Conservation (phyloP, 1,140 invertebrate genomes). For the Heliconius eleuchia region DNA sequence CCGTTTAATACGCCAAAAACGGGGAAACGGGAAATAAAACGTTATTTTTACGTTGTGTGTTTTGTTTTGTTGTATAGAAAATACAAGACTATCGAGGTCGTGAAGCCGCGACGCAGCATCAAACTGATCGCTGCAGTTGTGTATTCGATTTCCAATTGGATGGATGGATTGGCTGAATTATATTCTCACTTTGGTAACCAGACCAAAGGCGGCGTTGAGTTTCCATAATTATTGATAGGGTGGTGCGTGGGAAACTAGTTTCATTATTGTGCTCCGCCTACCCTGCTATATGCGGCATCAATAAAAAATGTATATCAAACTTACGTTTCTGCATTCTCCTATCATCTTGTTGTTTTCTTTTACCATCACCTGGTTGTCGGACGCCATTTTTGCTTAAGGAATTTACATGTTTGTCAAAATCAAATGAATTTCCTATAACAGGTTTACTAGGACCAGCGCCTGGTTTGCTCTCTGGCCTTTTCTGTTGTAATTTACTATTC, state of each 20-base stretch:
- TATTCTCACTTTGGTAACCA: background rate
- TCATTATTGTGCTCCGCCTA: too few species aligned
- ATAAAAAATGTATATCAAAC: constrained; percentile 34
- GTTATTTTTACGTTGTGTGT: too few species aligned
- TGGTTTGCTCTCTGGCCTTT: constrained; percentile 56
- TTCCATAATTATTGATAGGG: too few species aligned
- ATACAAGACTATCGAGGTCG: too few species aligned
- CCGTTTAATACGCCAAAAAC: too few species aligned
- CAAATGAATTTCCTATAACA: constrained; percentile 58
- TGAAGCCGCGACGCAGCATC: background rate
- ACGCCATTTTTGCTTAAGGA: constrained; percentile 60
- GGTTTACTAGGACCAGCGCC: constrained; percentile 57
- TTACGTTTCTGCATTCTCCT: constrained; percentile 73
- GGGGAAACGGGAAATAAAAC: too few species aligned
- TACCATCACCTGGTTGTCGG: constrained; percentile 78
- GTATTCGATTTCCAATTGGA: background rate
- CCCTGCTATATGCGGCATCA: background rate
- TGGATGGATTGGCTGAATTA: too few species aligned
- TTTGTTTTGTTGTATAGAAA: too few species aligned
- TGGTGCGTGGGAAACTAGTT: too few species aligned
- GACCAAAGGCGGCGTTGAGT: background rate
- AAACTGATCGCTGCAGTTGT: background rate
- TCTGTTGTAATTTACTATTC: constrained; percentile 48
- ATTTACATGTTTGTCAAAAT: constrained; percentile 73
- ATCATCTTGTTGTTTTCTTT: constrained; percentile 62